Evolutionary conservation across 2,113 vertebrate genomes (phyloP).

Genomic region (Myotis lucifugus): DNA sequence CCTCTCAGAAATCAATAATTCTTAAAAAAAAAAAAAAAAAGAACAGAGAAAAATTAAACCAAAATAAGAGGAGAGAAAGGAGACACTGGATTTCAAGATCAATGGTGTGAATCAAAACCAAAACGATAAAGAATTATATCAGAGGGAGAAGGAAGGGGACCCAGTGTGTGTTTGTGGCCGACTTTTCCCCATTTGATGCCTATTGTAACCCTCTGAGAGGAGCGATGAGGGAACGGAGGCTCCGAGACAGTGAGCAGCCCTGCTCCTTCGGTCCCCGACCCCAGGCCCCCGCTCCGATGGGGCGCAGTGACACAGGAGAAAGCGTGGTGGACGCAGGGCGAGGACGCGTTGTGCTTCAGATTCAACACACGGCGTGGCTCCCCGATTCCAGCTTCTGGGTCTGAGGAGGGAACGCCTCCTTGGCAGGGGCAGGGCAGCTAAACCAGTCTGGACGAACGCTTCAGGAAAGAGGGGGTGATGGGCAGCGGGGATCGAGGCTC

Average conservation of each 20-base stretch:
- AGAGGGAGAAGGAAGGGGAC: background rate
- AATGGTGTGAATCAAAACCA: background rate
- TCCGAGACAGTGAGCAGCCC: background rate
- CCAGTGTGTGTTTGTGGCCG: too few relatives aligned
- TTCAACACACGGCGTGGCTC: background rate
- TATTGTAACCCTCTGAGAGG: background rate
- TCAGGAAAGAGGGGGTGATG: too few relatives aligned
- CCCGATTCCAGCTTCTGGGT: background rate
- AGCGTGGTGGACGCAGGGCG: rapidly evolving
- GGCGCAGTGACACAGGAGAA: background rate
- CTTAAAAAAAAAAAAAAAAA: too few relatives aligned
- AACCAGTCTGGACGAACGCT: too few relatives aligned
- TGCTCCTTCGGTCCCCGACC: background rate
- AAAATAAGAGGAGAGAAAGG: background rate
- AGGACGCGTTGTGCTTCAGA: rapidly evolving
- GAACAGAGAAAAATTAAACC: too few relatives aligned
- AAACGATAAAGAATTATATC: background rate
- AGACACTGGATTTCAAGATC: background rate
- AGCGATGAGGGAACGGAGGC: background rate
- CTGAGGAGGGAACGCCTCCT: rapidly evolving
- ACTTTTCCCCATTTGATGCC: rapidly evolving
- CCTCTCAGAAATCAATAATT: too few relatives aligned
- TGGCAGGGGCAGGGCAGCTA: background rate
- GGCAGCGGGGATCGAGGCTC: background rate
- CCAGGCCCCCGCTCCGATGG: background rate